phyloP scores from a whole-genome alignment of 2,113 vertebrate genomes.

The Vulpes vulpes region DNA sequence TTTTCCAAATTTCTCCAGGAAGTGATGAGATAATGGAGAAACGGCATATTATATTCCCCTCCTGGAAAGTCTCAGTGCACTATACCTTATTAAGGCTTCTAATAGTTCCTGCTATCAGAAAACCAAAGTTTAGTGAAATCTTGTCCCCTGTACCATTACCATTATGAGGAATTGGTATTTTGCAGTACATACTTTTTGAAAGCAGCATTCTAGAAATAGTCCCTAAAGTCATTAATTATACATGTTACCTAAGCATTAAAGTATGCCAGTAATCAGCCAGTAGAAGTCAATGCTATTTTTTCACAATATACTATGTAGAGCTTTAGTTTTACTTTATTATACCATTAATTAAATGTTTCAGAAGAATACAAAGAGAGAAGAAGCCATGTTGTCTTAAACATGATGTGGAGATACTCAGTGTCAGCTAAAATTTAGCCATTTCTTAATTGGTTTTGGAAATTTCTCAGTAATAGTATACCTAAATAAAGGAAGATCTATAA shows the following conservation, averaged over 20 bases:
- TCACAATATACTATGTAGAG: not conserved
- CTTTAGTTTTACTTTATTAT: not conserved
- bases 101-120: not conserved
- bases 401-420: not conserved
- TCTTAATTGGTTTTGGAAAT: not conserved
- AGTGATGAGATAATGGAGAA: not conserved
- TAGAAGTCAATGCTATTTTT: not conserved
- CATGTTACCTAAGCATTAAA: not conserved
- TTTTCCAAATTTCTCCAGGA: slow-evolving; percentile 2
- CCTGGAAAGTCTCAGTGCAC: not conserved
- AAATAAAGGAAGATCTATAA: not conserved
- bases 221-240: not conserved
- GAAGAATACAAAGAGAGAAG: not conserved
- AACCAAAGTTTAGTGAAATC: not conserved
- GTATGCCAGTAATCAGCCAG: not conserved
- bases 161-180: not conserved
- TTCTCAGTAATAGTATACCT: not conserved
- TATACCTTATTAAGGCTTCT: not conserved
- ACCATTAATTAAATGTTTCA: not conserved
- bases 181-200: not conserved
- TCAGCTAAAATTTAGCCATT: not conserved
- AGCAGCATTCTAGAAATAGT: not conserved
- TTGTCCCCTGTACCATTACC: not conserved
- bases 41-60: not conserved
- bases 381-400: not conserved